Evolutionary conservation across 2,888 invertebrate species (phyloP).

Genomic region (Dynastes grantii): DNA sequence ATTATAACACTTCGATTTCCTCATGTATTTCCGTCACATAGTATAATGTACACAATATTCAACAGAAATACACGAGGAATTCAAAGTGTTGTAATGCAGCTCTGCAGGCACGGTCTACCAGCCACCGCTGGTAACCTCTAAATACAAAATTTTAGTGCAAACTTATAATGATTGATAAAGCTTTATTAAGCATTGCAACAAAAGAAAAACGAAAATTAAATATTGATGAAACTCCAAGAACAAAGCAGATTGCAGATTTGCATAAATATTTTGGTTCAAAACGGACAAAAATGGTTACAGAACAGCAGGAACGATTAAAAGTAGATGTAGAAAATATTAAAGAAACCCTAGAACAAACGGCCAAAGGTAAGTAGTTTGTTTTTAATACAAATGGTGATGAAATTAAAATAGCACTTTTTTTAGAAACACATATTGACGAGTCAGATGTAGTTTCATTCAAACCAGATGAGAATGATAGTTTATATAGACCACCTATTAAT

Average conservation of each 20-base stretch:
- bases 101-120: too few species aligned
- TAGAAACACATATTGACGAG: slow-evolving; percentile 65
- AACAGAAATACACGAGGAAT: too few species aligned
- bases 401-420: slow-evolving; percentile 20
- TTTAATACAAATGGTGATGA: background rate
- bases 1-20: too few species aligned
- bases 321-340: slow-evolving; percentile 75
- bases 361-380: slow-evolving; percentile 66
- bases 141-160: slow-evolving; percentile 51
- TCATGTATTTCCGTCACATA: too few species aligned
- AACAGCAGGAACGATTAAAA: slow-evolving; percentile 76
- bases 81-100: too few species aligned
- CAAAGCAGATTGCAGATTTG: slow-evolving; percentile 66
- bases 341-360: slow-evolving; percentile 75
- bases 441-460: slow-evolving; percentile 68
- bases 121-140: background rate
- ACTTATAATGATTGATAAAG: slow-evolving; percentile 54
- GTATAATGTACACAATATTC: too few species aligned
- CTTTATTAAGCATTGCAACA: slow-evolving; percentile 47
- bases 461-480: slow-evolving; percentile 64
- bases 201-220: slow-evolving; percentile 16
- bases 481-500: slow-evolving; percentile 73
- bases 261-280: slow-evolving; percentile 80
- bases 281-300: slow-evolving; percentile 74
- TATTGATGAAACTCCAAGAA: slow-evolving; percentile 54